Evolutionary conservation across 2,797 vertebrate genomes (phyloP).

Genomic region (Platalea minor): DNA sequence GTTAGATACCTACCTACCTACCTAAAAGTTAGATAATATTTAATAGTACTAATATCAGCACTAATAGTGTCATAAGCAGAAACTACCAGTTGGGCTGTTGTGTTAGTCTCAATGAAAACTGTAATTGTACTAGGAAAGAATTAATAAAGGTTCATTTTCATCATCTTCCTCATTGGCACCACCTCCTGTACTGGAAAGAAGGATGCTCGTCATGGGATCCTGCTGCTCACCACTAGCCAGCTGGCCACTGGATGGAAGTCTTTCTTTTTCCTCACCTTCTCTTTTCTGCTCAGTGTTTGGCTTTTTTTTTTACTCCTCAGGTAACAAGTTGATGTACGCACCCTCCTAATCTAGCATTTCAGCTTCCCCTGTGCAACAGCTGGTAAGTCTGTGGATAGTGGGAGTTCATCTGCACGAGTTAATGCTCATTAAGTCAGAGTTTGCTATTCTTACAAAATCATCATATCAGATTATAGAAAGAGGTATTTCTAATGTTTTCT

Average conservation of each 20-base stretch:
- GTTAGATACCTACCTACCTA: neutral
- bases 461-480: neutral
- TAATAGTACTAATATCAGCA: neutral
- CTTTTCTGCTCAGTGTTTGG: neutral
- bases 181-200: neutral
- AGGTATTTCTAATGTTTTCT: neutral
- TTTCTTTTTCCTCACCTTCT: neutral
- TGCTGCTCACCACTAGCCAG: fast-evolving
- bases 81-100: fast-evolving
- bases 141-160: neutral
- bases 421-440: neutral
- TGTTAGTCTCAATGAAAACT: neutral
- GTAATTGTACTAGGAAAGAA: neutral
- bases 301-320: neutral
- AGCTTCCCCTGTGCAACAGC: neutral
- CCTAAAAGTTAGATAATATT: neutral
- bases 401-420: neutral
- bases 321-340: neutral
- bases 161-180: neutral
- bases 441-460: neutral
- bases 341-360: neutral
- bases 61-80: neutral
- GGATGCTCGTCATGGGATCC: neutral
- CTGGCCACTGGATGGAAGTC: neutral
- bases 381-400: neutral